phyloP scores from a whole-genome alignment of 2,888 invertebrate genomes.

The Nomada flava region DNA sequence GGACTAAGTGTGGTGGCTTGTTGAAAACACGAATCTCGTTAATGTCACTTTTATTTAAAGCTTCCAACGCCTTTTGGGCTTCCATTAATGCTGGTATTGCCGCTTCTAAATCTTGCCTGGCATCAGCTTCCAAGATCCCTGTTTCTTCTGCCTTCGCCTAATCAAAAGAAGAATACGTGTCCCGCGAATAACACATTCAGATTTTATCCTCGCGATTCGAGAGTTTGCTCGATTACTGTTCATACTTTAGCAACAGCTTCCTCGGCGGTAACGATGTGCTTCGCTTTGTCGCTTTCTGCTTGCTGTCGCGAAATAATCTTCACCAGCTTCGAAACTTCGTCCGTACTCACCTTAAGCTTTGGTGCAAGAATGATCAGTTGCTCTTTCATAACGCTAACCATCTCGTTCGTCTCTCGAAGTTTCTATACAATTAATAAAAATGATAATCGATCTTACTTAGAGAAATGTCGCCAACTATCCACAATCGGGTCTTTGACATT shows the following conservation, averaged over 20 bases:
- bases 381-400: conserved; percentile 94
- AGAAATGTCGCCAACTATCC: too few relatives aligned
- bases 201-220: conserved; percentile 3
- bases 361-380: conserved; percentile 93
- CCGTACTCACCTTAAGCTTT: conserved; percentile 90
- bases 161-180: neutral
- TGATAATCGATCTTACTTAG: neutral
- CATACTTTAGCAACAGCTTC: conserved; percentile 92
- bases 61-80: conserved; percentile 92
- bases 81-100: conserved; percentile 95
- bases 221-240: neutral
- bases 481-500: too few relatives aligned
- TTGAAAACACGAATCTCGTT: conserved; percentile 95
- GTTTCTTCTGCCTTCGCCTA: conserved; percentile 94
- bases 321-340: conserved; percentile 91
- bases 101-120: conserved; percentile 92
- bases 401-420: conserved; percentile 91
- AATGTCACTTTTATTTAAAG: conserved; percentile 95
- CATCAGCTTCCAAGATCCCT: conserved; percentile 93
- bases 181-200: neutral
- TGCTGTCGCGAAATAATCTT: conserved; percentile 92
- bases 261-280: conserved; percentile 91
- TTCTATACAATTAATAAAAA: conserved; percentile 85
- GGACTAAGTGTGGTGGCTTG: conserved; percentile 94
- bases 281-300: conserved; percentile 92